Percentiles rank a stretch among this genome's conserved stretches.
phyloP scores from a whole-genome alignment of 2,888 invertebrate genomes.

The Tricholauxania praeusta region DNA sequence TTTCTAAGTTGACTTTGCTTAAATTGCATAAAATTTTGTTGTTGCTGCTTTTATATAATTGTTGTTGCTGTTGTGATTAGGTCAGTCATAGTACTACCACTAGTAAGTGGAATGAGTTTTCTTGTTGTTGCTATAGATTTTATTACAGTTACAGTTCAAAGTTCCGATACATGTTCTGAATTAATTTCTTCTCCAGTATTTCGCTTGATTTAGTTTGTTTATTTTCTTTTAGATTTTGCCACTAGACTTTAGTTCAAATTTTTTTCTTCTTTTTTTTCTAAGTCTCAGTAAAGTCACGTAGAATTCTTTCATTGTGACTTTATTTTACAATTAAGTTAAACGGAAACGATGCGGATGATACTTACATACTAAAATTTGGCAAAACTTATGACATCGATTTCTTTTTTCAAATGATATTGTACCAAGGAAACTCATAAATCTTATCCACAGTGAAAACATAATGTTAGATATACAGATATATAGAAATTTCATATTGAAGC shows the following conservation, averaged over 20 bases:
- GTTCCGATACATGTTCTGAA: slow-evolving; percentile 52
- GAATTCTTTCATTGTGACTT: neutral
- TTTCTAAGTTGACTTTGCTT: neutral
- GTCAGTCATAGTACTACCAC: too few relatives aligned
- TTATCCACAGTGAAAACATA: too few relatives aligned
- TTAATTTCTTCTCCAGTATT: slow-evolving; percentile 48
- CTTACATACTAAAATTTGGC: too few relatives aligned
- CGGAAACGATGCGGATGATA: neutral
- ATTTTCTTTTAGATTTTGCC: neutral
- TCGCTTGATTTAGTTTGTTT: neutral
- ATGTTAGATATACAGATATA: too few relatives aligned
- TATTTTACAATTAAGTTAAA: neutral
- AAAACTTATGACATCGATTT: too few relatives aligned
- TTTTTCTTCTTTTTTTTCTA: neutral
- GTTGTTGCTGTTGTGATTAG: slow-evolving; percentile 4
- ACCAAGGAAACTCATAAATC: too few relatives aligned
- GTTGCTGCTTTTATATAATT: neutral
- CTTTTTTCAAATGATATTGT: too few relatives aligned
- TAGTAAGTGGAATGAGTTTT: neutral
- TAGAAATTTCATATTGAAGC: too few relatives aligned
- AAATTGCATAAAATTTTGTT: slow-evolving; percentile 9
- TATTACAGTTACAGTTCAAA: slow-evolving; percentile 59
- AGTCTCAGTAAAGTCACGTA: slow-evolving; percentile 4
- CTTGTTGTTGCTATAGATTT: slow-evolving; percentile 39
- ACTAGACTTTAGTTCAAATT: neutral